Evolutionary conservation across 2,113 vertebrate species (phyloP).

Genomic region (Camelus dromedarius): DNA sequence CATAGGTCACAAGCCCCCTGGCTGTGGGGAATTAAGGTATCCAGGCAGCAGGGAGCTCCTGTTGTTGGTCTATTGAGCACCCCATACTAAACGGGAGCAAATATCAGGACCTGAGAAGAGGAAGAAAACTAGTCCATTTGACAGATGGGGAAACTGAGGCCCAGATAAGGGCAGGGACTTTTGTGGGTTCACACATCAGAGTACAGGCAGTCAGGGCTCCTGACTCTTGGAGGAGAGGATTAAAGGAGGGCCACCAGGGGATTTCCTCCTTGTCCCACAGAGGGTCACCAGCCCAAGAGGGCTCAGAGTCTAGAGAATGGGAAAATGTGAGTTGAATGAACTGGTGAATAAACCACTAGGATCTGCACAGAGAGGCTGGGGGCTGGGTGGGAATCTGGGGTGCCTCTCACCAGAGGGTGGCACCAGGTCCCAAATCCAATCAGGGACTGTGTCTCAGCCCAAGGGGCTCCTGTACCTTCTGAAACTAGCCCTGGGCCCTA

Average conservation of each 20-base stretch:
- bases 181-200: background rate
- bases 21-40: too few species aligned
- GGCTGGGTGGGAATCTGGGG: too few species aligned
- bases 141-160: background rate
- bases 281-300: background rate
- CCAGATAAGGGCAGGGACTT: background rate
- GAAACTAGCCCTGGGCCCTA: background rate
- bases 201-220: background rate
- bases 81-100: background rate
- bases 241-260: background rate
- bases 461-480: background rate
- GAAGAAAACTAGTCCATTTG: background rate
- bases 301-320: background rate
- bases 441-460: background rate
- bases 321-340: background rate
- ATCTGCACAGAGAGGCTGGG: background rate
- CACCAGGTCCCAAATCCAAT: background rate
- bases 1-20: background rate
- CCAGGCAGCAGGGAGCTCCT: background rate
- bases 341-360: fast-evolving
- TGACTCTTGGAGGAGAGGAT: background rate
- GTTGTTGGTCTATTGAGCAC: background rate
- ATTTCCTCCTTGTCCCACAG: background rate
- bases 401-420: background rate
- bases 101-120: background rate